These are phyloP conservation scores for Drosophila putrida DNA, from an alignment of 2,888 invertebrate genomes.

Conservation along the genomic window DNA sequence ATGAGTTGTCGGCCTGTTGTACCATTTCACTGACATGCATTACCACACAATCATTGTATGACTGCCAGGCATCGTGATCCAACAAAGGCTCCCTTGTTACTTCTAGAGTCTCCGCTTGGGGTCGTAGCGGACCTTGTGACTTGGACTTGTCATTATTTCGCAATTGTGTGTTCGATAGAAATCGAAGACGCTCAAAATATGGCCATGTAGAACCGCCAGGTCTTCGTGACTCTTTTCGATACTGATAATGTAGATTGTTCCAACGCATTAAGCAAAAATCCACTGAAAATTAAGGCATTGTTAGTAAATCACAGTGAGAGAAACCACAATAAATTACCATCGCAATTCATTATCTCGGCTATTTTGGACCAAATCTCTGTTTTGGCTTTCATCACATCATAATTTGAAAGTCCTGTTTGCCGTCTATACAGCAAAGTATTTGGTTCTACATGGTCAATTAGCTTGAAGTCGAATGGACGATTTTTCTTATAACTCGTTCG, in stretches of 20 bases:
- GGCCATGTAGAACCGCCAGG: slow-evolving; percentile 77
- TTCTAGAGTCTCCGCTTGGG: neutral
- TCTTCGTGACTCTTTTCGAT: slow-evolving; percentile 75
- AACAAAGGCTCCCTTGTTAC: neutral
- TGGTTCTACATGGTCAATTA: slow-evolving; percentile 78
- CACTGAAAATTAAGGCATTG: slow-evolving; percentile 42
- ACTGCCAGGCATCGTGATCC: slow-evolving; percentile 27
- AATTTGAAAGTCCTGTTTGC: slow-evolving; percentile 74
- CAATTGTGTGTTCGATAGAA: slow-evolving; percentile 55
- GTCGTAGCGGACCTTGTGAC: neutral
- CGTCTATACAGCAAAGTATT: slow-evolving; percentile 75
- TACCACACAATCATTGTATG: slow-evolving; percentile 52
- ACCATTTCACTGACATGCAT: slow-evolving; percentile 39
- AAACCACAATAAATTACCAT: slow-evolving; percentile 50
- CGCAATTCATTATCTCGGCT: slow-evolving; percentile 67
- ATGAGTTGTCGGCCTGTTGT: slow-evolving; percentile 39
- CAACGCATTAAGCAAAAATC: slow-evolving; percentile 81
- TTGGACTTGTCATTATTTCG: slow-evolving; percentile 25
- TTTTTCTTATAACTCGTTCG: slow-evolving; percentile 82
- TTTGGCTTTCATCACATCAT: slow-evolving; percentile 78
- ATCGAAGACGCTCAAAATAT: slow-evolving; percentile 70
- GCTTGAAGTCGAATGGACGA: slow-evolving; percentile 81
- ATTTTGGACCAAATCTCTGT: slow-evolving; percentile 75
- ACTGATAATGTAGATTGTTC: slow-evolving; percentile 80
- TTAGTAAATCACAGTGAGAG: neutral